Percentiles rank a stretch among this genome's conserved stretches.
Evolutionary conservation across 37 sponge, comb jelly and placozoan genomes (phyloP).

Genomic region (Oscarella lobularis): DNA sequence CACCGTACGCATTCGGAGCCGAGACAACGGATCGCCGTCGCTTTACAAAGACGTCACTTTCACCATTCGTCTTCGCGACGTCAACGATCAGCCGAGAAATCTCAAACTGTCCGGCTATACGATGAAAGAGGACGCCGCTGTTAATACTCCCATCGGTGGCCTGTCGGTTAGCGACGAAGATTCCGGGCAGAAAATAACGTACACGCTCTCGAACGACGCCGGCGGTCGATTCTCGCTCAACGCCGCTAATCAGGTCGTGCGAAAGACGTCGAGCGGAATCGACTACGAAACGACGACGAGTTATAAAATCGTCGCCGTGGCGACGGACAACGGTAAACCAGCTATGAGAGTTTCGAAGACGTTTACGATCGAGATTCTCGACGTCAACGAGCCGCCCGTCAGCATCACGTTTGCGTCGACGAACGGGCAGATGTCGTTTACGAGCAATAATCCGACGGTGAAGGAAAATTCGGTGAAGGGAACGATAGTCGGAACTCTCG

Average conservation of each 20-base stretch:
- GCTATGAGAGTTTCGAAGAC: not conserved
- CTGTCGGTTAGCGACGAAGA: not conserved
- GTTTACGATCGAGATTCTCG: not conserved
- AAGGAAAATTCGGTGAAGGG: not conserved
- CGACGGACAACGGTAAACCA: slow-evolving; percentile 2
- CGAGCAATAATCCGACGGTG: not conserved
- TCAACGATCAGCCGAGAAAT: slow-evolving; percentile 8
- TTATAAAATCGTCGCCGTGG: not conserved
- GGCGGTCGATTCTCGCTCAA: not conserved
- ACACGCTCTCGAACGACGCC: slow-evolving; percentile 1
- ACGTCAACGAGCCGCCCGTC: slow-evolving; percentile 3
- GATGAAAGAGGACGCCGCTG: not conserved
- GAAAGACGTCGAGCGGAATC: not conserved
- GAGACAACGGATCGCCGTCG: not conserved
- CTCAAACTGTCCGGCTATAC: slow-evolving; percentile 4
- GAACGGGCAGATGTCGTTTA: slow-evolving; percentile 3
- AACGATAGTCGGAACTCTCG: not conserved
- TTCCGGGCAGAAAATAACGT: not conserved
- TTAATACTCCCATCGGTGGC: not conserved
- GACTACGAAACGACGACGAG: not conserved
- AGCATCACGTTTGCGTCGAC: not conserved
- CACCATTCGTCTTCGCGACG: not conserved
- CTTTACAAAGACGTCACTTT: slow-evolving; percentile 1
- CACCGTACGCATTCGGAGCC: not conserved
- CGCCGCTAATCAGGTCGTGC: not conserved